These are phyloP conservation scores for Pelmatolapia mariae DNA, from an alignment of 2,113 vertebrate species.

Conservation along the genomic window DNA sequence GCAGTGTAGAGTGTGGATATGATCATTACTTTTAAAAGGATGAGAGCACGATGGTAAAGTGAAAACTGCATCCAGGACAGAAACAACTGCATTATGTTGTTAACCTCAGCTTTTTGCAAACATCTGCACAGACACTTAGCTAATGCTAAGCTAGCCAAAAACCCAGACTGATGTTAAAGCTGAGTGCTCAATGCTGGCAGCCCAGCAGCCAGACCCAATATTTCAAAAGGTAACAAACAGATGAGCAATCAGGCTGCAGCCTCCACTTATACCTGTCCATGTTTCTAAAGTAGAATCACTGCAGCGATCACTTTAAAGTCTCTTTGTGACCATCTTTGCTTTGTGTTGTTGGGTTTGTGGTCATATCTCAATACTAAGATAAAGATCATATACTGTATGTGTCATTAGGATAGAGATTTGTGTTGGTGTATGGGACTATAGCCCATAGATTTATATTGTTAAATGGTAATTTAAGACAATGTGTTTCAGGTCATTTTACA, in stretches of 20 bases:
- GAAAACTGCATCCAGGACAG: neutral
- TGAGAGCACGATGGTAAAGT: fast-evolving
- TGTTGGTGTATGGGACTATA: neutral
- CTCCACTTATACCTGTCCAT: neutral
- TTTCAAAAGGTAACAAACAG: neutral
- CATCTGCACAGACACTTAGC: neutral
- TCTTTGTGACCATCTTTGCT: neutral
- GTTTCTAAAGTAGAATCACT: neutral
- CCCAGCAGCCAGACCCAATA: neutral
- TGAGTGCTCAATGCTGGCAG: neutral
- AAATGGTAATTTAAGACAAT: neutral
- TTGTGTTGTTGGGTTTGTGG: neutral
- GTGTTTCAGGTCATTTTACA: neutral
- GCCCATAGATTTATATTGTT: neutral
- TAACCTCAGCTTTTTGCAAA: neutral
- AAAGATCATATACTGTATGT: neutral
- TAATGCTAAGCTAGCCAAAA: neutral
- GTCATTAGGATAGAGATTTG: neutral
- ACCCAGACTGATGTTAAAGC: neutral
- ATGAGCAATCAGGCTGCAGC: neutral
- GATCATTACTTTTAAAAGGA: neutral
- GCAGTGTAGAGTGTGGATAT: neutral
- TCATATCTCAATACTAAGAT: neutral
- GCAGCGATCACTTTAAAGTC: neutral
- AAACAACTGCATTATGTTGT: neutral